A percentile compares a stretch with the other conserved stretches of the same genome.
Conservation (phyloP, 2,888 invertebrate species). For the Aleiodes leptofemur region DNA sequence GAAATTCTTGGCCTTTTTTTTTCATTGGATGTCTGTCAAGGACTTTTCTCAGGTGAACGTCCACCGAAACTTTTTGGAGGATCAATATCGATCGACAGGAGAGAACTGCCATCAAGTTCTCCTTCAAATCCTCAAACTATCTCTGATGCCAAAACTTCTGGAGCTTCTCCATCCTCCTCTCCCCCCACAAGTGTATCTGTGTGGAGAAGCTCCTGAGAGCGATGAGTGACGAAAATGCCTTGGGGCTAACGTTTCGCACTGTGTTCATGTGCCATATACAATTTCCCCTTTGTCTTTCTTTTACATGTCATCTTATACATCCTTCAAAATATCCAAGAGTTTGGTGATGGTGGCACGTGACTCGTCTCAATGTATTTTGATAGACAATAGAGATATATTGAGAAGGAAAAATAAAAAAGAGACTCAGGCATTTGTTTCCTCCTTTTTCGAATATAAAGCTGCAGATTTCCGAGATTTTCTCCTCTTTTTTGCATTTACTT, state of each 20-base stretch:
- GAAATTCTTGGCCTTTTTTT: background rate
- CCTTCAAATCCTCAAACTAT: background rate
- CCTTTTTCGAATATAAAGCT: background rate
- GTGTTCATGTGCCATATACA: conserved; percentile 8
- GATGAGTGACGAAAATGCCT: background rate
- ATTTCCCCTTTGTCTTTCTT: conserved; percentile 5
- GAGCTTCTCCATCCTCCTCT: too few species aligned
- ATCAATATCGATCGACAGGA: conserved; percentile 35
- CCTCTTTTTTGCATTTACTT: background rate
- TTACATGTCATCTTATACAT: background rate
- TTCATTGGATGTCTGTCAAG: background rate
- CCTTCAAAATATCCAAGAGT: background rate
- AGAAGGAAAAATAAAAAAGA: background rate
- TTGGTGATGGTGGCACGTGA: too few species aligned
- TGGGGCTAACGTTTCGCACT: conserved; percentile 7
- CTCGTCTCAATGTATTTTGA: too few species aligned
- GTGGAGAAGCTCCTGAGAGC: background rate
- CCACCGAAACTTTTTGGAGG: background rate
- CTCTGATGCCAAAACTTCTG: conserved; percentile 2
- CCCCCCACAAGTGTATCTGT: too few species aligned
- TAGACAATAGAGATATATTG: too few species aligned
- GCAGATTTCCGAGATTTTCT: too few species aligned
- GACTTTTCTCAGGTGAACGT: conserved; percentile 8
- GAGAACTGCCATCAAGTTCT: background rate
- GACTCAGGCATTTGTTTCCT: background rate